Evolutionary conservation across 1,140 invertebrate species (phyloP), one percentile per base, ranked within the genome.

Genomic region (Diploscapter pachys): DNA sequence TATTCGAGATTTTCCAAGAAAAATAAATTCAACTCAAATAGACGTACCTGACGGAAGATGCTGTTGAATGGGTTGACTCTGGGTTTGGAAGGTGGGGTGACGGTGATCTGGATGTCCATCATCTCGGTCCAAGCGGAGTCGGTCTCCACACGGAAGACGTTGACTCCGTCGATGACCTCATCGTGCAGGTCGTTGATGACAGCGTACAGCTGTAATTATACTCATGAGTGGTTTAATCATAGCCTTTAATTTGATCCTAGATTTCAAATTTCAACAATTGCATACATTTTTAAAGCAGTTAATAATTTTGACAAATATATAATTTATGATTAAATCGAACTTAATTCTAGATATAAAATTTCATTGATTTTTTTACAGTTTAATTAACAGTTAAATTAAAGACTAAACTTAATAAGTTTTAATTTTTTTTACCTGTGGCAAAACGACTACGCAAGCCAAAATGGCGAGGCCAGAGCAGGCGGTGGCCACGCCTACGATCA

Each of bases 41-140:
- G 31, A 31, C 31, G 31, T 31, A 31, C 31, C 31, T 31, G 74
- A 78, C 77, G 77, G 73, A 78, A 78, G 77, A 78, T 78, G 8
- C 53, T 61, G 74, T 77, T 77, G 77, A 78, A 78, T 55, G 77
- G 77, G 70, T 77, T 78, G 69, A 52, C 65, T 59, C 75, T 70
- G 63, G 77, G 77, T 71, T 78, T 78, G 49, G 65, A 54, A 31
- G 77, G 77, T 59, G 77, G 77, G 51, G 73, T 78, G 49, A 77
- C 77, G 66, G 70, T 71, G 56, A 78, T 75, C 52, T 78, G 77
- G 73, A 78, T 78, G 77, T 78, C 77, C 77, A 78, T 78, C 77
- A 78, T 78, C 68, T 78, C 74, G 67, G 77, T 77, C 77, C 77
- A 78, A n/a, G 77, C 77, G 59, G 73, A 76, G 68, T 78, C 77